Evolutionary conservation across 2,888 invertebrate species (phyloP), one percentile per base, ranked within the genome.

Genomic region (Pseudococcus longispinus): DNA sequence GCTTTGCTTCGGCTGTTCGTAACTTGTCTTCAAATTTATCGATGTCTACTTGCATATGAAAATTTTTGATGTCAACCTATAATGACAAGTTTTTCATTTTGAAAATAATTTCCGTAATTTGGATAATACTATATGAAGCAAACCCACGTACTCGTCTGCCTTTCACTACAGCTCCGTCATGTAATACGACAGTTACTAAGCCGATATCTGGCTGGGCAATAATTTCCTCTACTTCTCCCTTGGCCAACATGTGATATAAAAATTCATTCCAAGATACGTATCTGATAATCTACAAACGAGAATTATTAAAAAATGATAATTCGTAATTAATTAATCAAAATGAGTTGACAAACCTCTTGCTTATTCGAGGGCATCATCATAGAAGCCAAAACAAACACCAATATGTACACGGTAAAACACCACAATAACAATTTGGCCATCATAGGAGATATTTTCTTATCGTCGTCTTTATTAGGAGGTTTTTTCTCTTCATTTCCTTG

Each of bases 241-340:
- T 96, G 0, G 96, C 94, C 87, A 99, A 91, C 96, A 99, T 96
- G 88, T 97, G 95, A 91, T 98, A 95, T 0, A 97, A 94, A 92
- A 99, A 99, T 91, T 98, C 98, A 91, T 97, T 97, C 98, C 98
- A 99, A 0, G 97, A 96, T 1, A 97, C 95, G 90, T 95, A 96
- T 26, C 89, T 88, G 32, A 89, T 88, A 37, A 89, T 86, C 89
- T 89, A 87, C 18, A 87, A 82, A 42, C 9, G 42, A 18, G 0
- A 42, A 37, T 29, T 8, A 20, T 42, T 37, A 44, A 26, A 84
- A 18, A 84, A 26, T 55, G 29, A 3, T 0, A 6, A 84, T 82
- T 83, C 8, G n/a, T n/a, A n/a, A 80, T 26, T 44, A 42, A 84
- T 23, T 55, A 20, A 23, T 65, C 32, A 29, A 55, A 32, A 84